These are phyloP conservation scores for Drosophila erecta DNA, from an alignment of 1,140 invertebrate genomes.

Conservation along the genomic window DNA sequence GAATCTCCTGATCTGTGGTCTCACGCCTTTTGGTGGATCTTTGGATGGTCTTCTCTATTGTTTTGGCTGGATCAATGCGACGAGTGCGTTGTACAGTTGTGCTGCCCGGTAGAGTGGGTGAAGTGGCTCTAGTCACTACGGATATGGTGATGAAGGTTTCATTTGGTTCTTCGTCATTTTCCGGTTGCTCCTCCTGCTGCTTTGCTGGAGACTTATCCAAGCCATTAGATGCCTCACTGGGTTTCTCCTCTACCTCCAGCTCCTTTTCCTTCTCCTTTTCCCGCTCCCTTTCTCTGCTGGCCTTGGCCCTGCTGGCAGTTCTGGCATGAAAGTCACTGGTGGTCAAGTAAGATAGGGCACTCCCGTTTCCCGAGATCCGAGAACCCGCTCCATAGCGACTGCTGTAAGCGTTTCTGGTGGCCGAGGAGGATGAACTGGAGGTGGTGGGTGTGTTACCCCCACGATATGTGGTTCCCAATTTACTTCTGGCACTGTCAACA, in stretches of 20 bases:
- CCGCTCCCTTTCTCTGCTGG: constrained; percentile 65
- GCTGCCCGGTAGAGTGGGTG: constrained; percentile 89
- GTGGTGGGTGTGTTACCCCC: constrained; percentile 29
- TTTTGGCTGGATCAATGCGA: constrained; percentile 89
- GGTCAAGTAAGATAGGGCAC: constrained; percentile 71
- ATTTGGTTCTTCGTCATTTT: constrained; percentile 11
- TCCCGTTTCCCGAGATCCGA: constrained; percentile 42
- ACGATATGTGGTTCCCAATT: constrained; percentile 58
- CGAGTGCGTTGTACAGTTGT: constrained; percentile 87
- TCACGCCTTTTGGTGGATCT: constrained; percentile 86
- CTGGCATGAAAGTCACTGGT: constrained; percentile 78
- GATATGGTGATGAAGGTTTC: constrained; percentile 86
- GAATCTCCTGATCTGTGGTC: constrained; percentile 88
- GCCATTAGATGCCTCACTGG: constrained; percentile 1
- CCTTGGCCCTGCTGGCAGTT: constrained; percentile 69
- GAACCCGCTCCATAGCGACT: constrained; percentile 52
- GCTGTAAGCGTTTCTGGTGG: constrained; percentile 49
- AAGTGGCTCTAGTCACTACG: constrained; percentile 90
- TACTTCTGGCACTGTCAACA: constrained; percentile 48
- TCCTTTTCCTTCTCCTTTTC: constrained; percentile 42
- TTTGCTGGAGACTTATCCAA: constrained; percentile 16
- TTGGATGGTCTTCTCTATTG: constrained; percentile 88
- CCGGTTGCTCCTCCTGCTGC: neutral
- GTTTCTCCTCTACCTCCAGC: constrained; percentile 6
- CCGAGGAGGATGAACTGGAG: constrained; percentile 23